These are phyloP conservation scores for Zoanthus solanderi DNA, from an alignment of 92 coral and sea anemone species.

Conservation along the genomic window DNA sequence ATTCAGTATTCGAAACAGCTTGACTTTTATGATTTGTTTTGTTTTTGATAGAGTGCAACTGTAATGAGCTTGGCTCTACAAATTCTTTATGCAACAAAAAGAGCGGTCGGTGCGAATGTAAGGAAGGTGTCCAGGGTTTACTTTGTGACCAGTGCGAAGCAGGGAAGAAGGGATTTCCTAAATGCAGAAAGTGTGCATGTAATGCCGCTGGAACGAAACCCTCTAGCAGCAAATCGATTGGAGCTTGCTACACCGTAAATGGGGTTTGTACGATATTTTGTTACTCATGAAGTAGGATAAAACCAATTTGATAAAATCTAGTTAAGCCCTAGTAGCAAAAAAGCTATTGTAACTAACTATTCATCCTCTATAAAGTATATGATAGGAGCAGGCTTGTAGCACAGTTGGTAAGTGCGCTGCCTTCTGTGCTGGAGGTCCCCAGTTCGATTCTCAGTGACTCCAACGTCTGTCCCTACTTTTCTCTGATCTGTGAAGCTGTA, in stretches of 20 bases:
- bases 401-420: too few species aligned
- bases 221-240: constrained; percentile 41
- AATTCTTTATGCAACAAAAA: constrained; percentile 63
- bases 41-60: constrained; percentile 73
- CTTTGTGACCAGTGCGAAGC: constrained; percentile 86
- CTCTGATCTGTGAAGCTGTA: too few species aligned
- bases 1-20: too few species aligned
- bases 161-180: constrained; percentile 86
- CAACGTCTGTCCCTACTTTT: too few species aligned
- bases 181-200: constrained; percentile 83
- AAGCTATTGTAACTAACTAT: too few species aligned
- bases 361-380: too few species aligned
- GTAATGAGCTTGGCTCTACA: constrained; percentile 77
- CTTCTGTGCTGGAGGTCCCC: too few species aligned
- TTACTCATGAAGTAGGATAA: neutral
- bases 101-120: constrained; percentile 82
- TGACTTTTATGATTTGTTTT: neutral
- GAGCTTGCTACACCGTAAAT: constrained; percentile 55
- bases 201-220: constrained; percentile 75
- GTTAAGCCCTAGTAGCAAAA: too few species aligned
- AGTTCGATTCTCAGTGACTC: too few species aligned
- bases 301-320: too few species aligned
- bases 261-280: constrained; percentile 54
- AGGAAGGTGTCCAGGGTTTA: constrained; percentile 73
- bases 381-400: too few species aligned